These are phyloP conservation scores for Melanchra persicariae DNA, from an alignment of 2,888 invertebrate species.

Conservation along the genomic window DNA sequence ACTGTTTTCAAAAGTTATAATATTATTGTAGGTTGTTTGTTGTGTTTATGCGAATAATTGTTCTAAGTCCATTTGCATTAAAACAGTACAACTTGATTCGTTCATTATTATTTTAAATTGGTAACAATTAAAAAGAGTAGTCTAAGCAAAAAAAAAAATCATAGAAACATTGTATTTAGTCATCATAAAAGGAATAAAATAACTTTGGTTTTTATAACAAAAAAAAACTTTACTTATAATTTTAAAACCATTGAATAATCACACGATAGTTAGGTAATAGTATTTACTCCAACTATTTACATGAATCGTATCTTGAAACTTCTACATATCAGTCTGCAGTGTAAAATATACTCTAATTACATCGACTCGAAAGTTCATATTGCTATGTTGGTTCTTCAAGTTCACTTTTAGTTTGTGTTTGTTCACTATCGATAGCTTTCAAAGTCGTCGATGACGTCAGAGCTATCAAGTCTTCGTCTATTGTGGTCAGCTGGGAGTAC, in stretches of 20 bases:
- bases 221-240: slow-evolving; percentile 30
- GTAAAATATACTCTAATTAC: slow-evolving; percentile 82
- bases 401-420: slow-evolving; percentile 73
- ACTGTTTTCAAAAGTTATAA: background rate
- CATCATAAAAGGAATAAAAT: slow-evolving; percentile 45
- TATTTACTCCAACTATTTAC: slow-evolving; percentile 73
- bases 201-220: slow-evolving; percentile 45
- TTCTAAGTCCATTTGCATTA: no score
- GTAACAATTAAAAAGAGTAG: background rate
- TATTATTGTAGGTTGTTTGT: no score
- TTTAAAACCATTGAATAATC: slow-evolving; percentile 54
- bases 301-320: slow-evolving; percentile 78
- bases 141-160: slow-evolving; percentile 12
- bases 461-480: slow-evolving; percentile 84
- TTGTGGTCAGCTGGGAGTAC: slow-evolving; percentile 86
- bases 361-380: slow-evolving; percentile 77
- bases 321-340: slow-evolving; percentile 89
- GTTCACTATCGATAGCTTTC: slow-evolving; percentile 71
- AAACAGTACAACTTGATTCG: background rate
- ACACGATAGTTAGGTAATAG: slow-evolving; percentile 59
- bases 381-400: slow-evolving; percentile 87
- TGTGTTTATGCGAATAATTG: background rate
- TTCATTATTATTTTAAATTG: background rate
- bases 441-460: slow-evolving; percentile 81
- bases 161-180: slow-evolving; percentile 56